phyloP scores from a whole-genome alignment of 2,797 vertebrate genomes.

The Cirrhinus mrigala region DNA sequence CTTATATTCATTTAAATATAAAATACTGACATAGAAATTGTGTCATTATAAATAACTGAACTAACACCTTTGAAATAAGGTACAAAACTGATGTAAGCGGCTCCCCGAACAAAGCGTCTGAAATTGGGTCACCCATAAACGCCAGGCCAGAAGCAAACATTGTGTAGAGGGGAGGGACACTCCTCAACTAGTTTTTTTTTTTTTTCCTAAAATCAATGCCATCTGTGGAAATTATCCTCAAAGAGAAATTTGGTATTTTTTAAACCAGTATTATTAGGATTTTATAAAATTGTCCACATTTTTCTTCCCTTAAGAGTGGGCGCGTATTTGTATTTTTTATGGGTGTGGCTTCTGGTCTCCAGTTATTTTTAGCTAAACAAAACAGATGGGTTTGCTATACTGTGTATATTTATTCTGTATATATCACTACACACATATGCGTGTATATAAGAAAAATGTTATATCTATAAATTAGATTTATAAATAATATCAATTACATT shows the following conservation, averaged over 20 bases:
- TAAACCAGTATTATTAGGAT: background rate
- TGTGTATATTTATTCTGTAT: too few species aligned
- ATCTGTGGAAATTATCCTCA: background rate
- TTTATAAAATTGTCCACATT: background rate
- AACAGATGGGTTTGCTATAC: too few species aligned
- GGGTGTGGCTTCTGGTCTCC: too few species aligned
- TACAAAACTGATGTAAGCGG: background rate
- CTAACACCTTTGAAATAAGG: background rate
- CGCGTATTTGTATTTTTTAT: too few species aligned
- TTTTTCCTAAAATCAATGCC: background rate
- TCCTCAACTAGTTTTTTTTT: background rate
- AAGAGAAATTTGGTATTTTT: background rate
- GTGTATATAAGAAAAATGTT: too few species aligned
- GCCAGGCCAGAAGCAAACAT: background rate
- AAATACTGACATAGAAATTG: background rate
- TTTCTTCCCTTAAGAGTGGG: too few species aligned
- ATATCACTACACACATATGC: too few species aligned
- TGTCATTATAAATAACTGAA: background rate
- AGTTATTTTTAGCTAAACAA: too few species aligned
- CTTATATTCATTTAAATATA: background rate
- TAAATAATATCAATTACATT: too few species aligned
- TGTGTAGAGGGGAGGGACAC: background rate
- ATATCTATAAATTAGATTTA: too few species aligned
- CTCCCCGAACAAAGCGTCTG: conserved; percentile 14
- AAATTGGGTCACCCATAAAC: conserved; percentile 33